A percentile compares a stretch with the other conserved stretches of the same genome.
Conservation (phyloP, 2,888 invertebrate genomes). For the Rosalia funebris region DNA sequence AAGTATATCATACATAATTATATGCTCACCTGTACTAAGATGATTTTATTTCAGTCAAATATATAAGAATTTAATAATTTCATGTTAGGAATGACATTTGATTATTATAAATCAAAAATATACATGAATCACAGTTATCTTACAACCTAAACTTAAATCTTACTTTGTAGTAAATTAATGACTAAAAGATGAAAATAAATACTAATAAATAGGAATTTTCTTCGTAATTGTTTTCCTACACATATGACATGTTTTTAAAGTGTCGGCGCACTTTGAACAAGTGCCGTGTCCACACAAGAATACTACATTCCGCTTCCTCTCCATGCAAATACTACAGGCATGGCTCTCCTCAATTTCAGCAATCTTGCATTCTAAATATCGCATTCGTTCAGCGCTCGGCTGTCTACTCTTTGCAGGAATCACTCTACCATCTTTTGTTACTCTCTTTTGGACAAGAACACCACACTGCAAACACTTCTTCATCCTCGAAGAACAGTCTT, state of each 20-base stretch:
- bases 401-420: constrained; percentile 67
- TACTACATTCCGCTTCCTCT: constrained; percentile 80
- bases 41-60: constrained; percentile 34
- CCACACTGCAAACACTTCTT: constrained; percentile 80
- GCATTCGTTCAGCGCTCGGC: constrained; percentile 74
- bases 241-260: constrained; percentile 87
- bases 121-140: constrained; percentile 33
- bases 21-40: constrained; percentile 17
- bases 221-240: constrained; percentile 80
- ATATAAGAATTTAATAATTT: constrained; percentile 27
- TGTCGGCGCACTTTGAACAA: constrained; percentile 83
- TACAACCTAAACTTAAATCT: constrained; percentile 19
- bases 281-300: constrained; percentile 91
- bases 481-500: constrained; percentile 80
- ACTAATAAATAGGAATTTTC: constrained; percentile 70
- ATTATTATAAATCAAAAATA: constrained; percentile 30
- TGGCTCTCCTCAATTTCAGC: constrained; percentile 88
- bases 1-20: too few relatives aligned
- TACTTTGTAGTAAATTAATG: constrained; percentile 10
- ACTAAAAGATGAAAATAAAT: constrained; percentile 22
- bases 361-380: constrained; percentile 79
- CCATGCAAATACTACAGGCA: constrained; percentile 90
- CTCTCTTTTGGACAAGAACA: constrained; percentile 68
- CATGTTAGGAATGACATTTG: constrained; percentile 26
- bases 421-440: constrained; percentile 67